Evolutionary conservation across 1,140 invertebrate species (phyloP).

Genomic region (Papilio helenus): DNA sequence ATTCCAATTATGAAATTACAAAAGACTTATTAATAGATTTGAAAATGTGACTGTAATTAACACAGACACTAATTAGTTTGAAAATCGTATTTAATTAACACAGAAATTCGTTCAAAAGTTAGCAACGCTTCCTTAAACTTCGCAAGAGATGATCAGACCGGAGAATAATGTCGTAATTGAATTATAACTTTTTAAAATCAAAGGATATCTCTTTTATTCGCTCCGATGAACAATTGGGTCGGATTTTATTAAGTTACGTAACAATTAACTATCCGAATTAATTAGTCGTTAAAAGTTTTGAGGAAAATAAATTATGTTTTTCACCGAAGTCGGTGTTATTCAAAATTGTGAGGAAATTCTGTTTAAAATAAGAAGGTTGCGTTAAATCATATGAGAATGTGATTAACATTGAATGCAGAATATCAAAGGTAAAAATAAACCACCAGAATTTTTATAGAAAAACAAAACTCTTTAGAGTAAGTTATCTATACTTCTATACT

Average conservation of each 20-base stretch:
- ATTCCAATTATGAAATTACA: background rate
- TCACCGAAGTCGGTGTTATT: background rate
- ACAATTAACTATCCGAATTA: slow-evolving; percentile 17
- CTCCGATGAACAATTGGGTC: background rate
- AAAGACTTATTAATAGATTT: background rate
- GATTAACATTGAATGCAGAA: background rate
- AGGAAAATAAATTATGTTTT: background rate
- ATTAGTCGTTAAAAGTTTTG: background rate
- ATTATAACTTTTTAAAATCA: slow-evolving; percentile 27
- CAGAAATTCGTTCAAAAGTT: slow-evolving; percentile 29
- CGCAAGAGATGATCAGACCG: slow-evolving; percentile 20
- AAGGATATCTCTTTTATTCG: slow-evolving; percentile 23
- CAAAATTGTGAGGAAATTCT: background rate
- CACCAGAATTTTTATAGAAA: no score
- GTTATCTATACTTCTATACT: no score
- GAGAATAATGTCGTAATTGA: slow-evolving; percentile 19
- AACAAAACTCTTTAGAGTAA: no score
- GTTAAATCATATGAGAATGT: background rate
- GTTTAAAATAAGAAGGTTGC: background rate
- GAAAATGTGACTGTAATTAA: background rate
- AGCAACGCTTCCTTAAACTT: background rate
- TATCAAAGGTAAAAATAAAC: background rate
- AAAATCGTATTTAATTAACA: slow-evolving; percentile 20
- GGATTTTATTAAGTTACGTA: slow-evolving; percentile 21
- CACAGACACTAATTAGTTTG: slow-evolving; percentile 20